Evolutionary conservation across 2,888 invertebrate genomes (phyloP).

Genomic region (Strigamia transsilvanica): DNA sequence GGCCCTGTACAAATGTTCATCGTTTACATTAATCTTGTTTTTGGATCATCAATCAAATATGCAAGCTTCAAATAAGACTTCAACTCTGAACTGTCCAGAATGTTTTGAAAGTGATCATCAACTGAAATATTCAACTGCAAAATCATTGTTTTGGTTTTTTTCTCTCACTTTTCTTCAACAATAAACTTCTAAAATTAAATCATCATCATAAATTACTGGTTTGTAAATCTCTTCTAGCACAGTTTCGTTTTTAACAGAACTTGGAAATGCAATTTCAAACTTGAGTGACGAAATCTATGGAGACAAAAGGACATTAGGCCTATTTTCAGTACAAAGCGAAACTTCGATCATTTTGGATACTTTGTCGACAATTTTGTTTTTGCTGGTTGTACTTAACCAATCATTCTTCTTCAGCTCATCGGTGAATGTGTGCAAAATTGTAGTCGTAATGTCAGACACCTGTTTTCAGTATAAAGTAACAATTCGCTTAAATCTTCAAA

Average conservation of each 20-base stretch:
- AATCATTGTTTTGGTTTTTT: not conserved
- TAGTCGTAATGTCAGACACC: not conserved
- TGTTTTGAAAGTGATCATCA: not conserved
- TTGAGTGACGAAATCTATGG: not conserved
- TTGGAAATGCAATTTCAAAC: not conserved
- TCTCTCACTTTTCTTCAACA: too few relatives aligned
- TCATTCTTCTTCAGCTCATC: not conserved
- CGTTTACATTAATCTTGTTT: conserved; percentile 6
- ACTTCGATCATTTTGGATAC: not conserved
- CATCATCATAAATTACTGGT: not conserved
- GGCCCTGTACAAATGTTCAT: not conserved
- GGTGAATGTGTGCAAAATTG: not conserved
- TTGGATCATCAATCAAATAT: not conserved
- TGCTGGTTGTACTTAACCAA: not conserved
- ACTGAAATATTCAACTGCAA: not conserved
- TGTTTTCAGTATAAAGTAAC: not conserved
- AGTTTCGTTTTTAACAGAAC: not conserved
- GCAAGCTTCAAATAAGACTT: not conserved
- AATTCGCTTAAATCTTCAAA: not conserved
- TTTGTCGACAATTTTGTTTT: not conserved
- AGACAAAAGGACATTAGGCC: not conserved
- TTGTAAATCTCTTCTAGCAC: not conserved
- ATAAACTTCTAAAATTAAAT: not conserved
- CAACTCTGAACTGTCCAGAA: not conserved
- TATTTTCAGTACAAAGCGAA: not conserved